Evolutionary conservation across 2,113 vertebrate species (phyloP).

Genomic region (Neogobius melanostomus): DNA sequence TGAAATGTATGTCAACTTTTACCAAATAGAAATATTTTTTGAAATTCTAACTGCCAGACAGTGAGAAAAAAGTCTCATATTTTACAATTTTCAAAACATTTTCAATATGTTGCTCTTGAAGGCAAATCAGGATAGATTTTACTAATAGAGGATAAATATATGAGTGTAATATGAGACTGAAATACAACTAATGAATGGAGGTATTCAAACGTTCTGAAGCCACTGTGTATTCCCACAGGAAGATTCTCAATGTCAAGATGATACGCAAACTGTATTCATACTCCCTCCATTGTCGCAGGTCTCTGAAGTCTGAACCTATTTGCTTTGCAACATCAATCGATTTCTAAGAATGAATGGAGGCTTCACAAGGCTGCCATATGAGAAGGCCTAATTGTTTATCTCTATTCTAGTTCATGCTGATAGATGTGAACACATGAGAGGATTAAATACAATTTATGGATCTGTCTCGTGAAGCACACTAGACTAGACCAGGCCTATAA

Average conservation of each 20-base stretch:
- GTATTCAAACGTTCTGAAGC: too few relatives aligned
- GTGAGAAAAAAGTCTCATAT: too few relatives aligned
- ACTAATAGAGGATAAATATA: too few relatives aligned
- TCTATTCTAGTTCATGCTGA: slow-evolving; percentile 16
- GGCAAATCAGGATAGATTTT: too few relatives aligned
- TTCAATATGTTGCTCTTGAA: too few relatives aligned
- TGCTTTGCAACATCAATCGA: not conserved
- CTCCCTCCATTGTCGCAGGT: slow-evolving; percentile 1
- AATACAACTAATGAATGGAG: too few relatives aligned
- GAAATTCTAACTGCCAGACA: too few relatives aligned
- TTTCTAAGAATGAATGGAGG: not conserved
- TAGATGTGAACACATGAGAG: slow-evolving; percentile 21
- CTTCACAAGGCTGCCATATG: not conserved
- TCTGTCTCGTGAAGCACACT: slow-evolving; percentile 10
- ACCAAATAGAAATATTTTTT: too few relatives aligned
- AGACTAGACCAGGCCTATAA: slow-evolving; percentile 17
- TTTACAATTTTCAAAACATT: too few relatives aligned
- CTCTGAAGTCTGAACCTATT: not conserved
- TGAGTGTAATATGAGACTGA: too few relatives aligned
- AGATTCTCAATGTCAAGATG: slow-evolving; percentile 2
- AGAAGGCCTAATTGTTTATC: slow-evolving; percentile 10
- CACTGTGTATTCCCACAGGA: slow-evolving; percentile 3
- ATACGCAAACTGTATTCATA: not conserved
- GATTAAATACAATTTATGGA: slow-evolving; percentile 34
- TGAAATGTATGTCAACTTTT: too few relatives aligned